These are phyloP conservation scores for Ectobius pallidus DNA, from an alignment of 2,888 invertebrate species.

Conservation along the genomic window DNA sequence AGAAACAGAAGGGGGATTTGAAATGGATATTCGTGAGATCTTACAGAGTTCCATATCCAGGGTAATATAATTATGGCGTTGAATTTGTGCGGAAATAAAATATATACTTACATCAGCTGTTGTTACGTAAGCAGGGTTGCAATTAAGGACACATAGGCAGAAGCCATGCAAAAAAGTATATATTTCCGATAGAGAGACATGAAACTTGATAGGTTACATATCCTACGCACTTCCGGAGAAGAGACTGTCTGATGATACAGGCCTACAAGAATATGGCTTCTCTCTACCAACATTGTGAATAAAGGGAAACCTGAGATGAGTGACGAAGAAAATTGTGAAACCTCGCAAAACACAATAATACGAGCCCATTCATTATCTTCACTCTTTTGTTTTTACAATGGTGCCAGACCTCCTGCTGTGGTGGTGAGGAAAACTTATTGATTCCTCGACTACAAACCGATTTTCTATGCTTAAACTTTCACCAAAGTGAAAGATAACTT, in stretches of 20 bases:
- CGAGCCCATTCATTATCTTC: neutral
- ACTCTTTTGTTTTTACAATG: neutral
- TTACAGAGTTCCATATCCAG: too few relatives aligned
- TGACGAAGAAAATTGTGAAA: conserved; percentile 5
- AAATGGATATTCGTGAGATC: too few relatives aligned
- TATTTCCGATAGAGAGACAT: conserved; percentile 4
- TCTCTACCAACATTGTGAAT: neutral
- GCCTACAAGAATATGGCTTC: neutral
- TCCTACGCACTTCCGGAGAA: neutral
- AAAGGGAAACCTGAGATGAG: conserved; percentile 3
- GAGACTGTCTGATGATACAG: neutral
- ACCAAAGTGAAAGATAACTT: too few relatives aligned
- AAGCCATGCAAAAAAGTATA: neutral
- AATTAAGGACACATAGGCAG: conserved; percentile 1
- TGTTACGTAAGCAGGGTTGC: neutral
- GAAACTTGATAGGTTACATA: neutral
- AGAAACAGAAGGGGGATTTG: too few relatives aligned
- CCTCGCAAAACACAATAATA: conserved; percentile 8
- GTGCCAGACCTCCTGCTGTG: too few relatives aligned
- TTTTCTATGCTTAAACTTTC: too few relatives aligned
- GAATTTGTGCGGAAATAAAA: neutral
- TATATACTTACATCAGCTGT: neutral
- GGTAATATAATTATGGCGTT: too few relatives aligned
- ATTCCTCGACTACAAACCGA: too few relatives aligned
- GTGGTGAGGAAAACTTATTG: too few relatives aligned